Evolutionary conservation across 35 echinoderm and acorn worm genomes (phyloP).

Genomic region (Patiria miniata): DNA sequence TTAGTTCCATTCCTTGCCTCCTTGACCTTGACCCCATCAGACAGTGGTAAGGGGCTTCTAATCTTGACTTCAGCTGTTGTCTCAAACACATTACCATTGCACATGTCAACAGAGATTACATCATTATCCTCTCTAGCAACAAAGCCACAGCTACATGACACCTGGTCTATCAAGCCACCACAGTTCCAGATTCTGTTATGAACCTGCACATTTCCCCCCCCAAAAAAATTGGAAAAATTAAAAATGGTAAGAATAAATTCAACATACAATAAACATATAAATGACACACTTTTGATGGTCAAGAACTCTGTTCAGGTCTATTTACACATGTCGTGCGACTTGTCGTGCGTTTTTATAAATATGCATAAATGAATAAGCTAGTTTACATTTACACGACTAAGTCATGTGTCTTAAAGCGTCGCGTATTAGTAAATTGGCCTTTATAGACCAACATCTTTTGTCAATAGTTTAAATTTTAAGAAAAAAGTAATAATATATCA

Average conservation of each 20-base stretch:
- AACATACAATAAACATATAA: background rate
- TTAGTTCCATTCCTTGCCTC: slow-evolving; percentile 84
- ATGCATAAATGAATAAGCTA: too few relatives aligned
- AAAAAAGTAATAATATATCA: too few relatives aligned
- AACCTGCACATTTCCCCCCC: slow-evolving; percentile 41
- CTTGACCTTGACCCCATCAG: slow-evolving; percentile 81
- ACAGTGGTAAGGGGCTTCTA: slow-evolving; percentile 65
- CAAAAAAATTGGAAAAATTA: too few relatives aligned
- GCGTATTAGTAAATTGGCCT: too few relatives aligned
- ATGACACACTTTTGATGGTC: background rate
- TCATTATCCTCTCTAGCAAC: slow-evolving; percentile 96
- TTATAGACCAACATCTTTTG: too few relatives aligned
- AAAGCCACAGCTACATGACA: slow-evolving; percentile 97
- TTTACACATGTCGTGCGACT: too few relatives aligned
- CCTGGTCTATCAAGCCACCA: slow-evolving; percentile 62
- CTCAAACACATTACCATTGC: slow-evolving; percentile 71
- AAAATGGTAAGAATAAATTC: too few relatives aligned
- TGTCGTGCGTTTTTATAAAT: too few relatives aligned
- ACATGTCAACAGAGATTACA: slow-evolving; percentile 97
- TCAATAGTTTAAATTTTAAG: too few relatives aligned
- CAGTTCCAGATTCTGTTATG: slow-evolving; percentile 92
- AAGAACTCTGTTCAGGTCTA: too few relatives aligned
- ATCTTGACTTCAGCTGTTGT: slow-evolving; percentile 66
- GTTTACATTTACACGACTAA: too few relatives aligned
- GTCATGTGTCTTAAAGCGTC: too few relatives aligned